These are phyloP conservation scores for Proteles cristata DNA, from an alignment of 2,113 vertebrate species.

Conservation along the genomic window DNA sequence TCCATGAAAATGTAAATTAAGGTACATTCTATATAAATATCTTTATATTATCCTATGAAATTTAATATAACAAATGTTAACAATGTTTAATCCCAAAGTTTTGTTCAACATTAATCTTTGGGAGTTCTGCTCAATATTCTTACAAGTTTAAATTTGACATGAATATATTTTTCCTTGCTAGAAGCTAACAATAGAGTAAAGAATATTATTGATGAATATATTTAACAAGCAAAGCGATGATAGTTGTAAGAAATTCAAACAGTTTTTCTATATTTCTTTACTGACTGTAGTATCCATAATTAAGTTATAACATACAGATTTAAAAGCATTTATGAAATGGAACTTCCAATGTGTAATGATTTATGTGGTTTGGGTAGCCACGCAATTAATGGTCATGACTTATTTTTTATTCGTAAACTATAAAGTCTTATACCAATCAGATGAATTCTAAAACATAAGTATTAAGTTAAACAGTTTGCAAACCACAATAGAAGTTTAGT, in stretches of 20 bases:
- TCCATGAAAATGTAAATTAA: not conserved
- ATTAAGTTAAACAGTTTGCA: not conserved
- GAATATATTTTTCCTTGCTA: not conserved
- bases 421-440: not conserved
- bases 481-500: not conserved
- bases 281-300: not conserved
- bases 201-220: not conserved
- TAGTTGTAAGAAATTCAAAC: not conserved
- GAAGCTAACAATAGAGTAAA: not conserved
- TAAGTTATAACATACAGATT: not conserved
- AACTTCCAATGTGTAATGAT: not conserved
- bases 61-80: not conserved
- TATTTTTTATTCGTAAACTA: not conserved
- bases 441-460: not conserved
- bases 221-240: not conserved
- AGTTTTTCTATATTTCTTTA: not conserved
- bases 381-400: not conserved
- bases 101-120: not conserved
- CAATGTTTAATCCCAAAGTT: not conserved
- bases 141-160: not conserved
- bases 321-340: conserved; percentile 5
- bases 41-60: not conserved
- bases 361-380: not conserved
- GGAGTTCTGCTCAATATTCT: not conserved
- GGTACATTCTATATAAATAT: not conserved